These are phyloP conservation scores for Eriocheir sinensis DNA, from an alignment of 1,140 invertebrate species.

Conservation along the genomic window DNA sequence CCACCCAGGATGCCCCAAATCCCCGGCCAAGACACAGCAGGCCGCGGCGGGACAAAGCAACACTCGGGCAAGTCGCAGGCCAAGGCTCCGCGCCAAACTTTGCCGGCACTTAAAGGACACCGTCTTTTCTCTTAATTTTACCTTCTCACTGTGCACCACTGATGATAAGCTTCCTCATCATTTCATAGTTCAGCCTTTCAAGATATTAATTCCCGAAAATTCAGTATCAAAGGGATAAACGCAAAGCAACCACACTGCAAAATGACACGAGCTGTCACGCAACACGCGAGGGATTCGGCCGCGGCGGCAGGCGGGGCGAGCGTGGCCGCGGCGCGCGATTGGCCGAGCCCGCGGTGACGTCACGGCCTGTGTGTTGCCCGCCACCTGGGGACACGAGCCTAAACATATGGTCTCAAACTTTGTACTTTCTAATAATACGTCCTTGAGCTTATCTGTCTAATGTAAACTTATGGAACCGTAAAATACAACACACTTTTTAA, in stretches of 20 bases:
- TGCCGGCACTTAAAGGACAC: conserved; percentile 36
- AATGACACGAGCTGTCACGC: background rate
- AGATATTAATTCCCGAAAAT: too few species aligned
- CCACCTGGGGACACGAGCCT: background rate
- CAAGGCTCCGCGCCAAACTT: conserved; percentile 12
- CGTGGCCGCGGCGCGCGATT: background rate
- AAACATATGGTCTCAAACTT: background rate
- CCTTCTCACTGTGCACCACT: background rate
- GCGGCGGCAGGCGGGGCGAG: background rate
- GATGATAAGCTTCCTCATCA: background rate
- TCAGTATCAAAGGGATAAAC: background rate
- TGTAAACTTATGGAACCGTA: too few species aligned
- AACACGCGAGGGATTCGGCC: background rate
- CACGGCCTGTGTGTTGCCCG: background rate
- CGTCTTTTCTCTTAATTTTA: background rate
- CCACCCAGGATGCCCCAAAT: too few species aligned
- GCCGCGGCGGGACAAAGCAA: conserved; percentile 28
- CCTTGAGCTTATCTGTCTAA: too few species aligned
- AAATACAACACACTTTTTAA: too few species aligned
- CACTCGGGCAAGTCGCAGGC: background rate
- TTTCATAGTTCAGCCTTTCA: too few species aligned
- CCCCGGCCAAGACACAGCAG: background rate
- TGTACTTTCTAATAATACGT: too few species aligned
- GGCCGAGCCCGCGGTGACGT: background rate
- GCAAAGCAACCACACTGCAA: background rate